These are phyloP conservation scores for Nephrotoma flavescens DNA, from an alignment of 2,888 invertebrate genomes.

Conservation along the genomic window DNA sequence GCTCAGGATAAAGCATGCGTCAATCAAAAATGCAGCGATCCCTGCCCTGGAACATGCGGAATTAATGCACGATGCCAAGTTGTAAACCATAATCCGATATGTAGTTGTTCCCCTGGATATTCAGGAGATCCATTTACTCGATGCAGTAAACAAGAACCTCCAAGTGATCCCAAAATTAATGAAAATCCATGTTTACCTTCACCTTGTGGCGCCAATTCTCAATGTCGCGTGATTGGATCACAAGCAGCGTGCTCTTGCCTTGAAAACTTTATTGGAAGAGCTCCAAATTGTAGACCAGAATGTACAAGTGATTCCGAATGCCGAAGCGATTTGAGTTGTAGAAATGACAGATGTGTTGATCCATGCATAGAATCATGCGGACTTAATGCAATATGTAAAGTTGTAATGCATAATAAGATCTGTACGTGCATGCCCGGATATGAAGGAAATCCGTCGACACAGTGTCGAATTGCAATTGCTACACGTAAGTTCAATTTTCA, in stretches of 20 bases:
- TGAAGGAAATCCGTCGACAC: slow-evolving; percentile 56
- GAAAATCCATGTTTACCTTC: slow-evolving; percentile 63
- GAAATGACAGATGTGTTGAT: slow-evolving; percentile 66
- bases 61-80: slow-evolving; percentile 48
- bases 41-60: slow-evolving; percentile 51
- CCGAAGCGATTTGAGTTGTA: slow-evolving; percentile 64
- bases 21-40: slow-evolving; percentile 48
- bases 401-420: slow-evolving; percentile 68
- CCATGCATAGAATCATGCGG: slow-evolving; percentile 74
- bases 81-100: slow-evolving; percentile 52
- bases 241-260: slow-evolving; percentile 78
- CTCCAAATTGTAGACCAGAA: slow-evolving; percentile 75
- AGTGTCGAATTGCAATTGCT: slow-evolving; percentile 32
- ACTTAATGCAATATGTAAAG: slow-evolving; percentile 62
- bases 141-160: slow-evolving; percentile 30
- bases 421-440: slow-evolving; percentile 73
- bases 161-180: slow-evolving; percentile 25
- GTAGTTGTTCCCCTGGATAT: slow-evolving; percentile 44
- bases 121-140: slow-evolving; percentile 48
- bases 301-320: slow-evolving; percentile 70
- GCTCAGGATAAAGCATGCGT: slow-evolving; percentile 45
- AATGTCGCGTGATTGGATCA: slow-evolving; percentile 62
- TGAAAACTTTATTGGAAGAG: slow-evolving; percentile 64
- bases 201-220: slow-evolving; percentile 71
- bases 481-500: slow-evolving; percentile 15